A percentile compares a stretch with the other conserved stretches of the same genome.
These are phyloP conservation scores for Zaprionus nigranus DNA, from an alignment of 1,140 invertebrate species.

Conservation along the genomic window DNA sequence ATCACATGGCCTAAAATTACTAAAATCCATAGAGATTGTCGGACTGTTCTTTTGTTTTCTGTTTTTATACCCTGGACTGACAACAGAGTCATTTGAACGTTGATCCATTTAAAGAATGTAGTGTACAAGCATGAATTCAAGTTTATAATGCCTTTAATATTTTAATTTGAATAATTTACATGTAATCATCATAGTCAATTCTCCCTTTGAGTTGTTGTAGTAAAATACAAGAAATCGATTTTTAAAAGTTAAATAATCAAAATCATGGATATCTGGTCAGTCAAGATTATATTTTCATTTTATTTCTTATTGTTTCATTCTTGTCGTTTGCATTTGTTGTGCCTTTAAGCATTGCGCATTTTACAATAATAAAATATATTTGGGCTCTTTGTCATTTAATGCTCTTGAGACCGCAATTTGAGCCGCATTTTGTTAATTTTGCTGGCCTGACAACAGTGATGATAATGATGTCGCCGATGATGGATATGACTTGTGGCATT, in stretches of 20 bases:
- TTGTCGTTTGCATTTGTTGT: conserved; percentile 10
- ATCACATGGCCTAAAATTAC: neutral
- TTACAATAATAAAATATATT: conserved; percentile 46
- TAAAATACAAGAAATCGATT: neutral
- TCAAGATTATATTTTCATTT: neutral
- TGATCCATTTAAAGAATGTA: neutral
- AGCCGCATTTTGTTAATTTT: conserved; percentile 34
- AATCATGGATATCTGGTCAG: neutral
- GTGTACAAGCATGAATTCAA: no score
- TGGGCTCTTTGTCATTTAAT: conserved; percentile 66
- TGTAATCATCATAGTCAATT: no score
- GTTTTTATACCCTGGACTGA: neutral
- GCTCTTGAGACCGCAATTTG: conserved; percentile 35
- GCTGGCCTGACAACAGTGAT: conserved; percentile 7
- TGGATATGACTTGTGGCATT: conserved; percentile 1
- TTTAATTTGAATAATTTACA: no score
- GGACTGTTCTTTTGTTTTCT: neutral
- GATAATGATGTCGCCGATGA: conserved; percentile 11
- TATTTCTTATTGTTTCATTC: neutral
- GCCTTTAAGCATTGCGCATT: conserved; percentile 31
- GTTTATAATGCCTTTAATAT: no score
- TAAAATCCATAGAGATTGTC: neutral
- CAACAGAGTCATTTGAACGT: neutral
- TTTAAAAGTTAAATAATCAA: neutral
- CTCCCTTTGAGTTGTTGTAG: no score